Evolutionary conservation across 2,888 invertebrate species (phyloP).

Genomic region (Cerastis leucographa): DNA sequence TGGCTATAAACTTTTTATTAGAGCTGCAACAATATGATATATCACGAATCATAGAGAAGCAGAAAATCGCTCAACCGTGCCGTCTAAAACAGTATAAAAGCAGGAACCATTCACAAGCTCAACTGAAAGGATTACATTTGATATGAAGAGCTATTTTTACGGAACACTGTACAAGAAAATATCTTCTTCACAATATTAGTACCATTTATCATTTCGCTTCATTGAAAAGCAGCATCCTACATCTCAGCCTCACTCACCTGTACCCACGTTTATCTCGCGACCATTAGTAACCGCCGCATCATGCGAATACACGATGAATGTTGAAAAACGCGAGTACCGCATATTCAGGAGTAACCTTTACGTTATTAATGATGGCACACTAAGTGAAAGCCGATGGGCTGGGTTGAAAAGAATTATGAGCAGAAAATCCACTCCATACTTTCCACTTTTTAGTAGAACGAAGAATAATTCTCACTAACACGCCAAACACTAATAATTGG

Average conservation of each 20-base stretch:
- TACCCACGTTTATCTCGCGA: slow-evolving; percentile 19
- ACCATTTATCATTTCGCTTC: slow-evolving; percentile 42
- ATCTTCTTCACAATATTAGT: slow-evolving; percentile 26
- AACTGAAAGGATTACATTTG: background rate
- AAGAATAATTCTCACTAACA: background rate
- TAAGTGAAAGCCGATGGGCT: slow-evolving; percentile 63
- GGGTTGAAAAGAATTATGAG: background rate
- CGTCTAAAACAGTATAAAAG: background rate
- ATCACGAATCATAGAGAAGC: background rate
- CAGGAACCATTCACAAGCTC: background rate
- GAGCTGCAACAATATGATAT: background rate
- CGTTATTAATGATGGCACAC: slow-evolving; percentile 64
- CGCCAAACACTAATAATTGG: background rate
- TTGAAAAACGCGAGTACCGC: slow-evolving; percentile 45
- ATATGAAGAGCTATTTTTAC: background rate
- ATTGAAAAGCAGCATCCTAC: slow-evolving; percentile 24
- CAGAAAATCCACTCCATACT: slow-evolving; percentile 32
- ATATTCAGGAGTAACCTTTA: slow-evolving; percentile 56
- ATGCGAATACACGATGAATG: slow-evolving; percentile 49
- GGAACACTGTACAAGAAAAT: background rate
- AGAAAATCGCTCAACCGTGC: background rate
- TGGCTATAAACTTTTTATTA: background rate
- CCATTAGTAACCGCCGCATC: slow-evolving; percentile 48
- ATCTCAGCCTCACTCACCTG: slow-evolving; percentile 4
- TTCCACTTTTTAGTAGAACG: background rate